Evolutionary conservation across 2,113 vertebrate species (phyloP).

Genomic region (Silurus asotus): DNA sequence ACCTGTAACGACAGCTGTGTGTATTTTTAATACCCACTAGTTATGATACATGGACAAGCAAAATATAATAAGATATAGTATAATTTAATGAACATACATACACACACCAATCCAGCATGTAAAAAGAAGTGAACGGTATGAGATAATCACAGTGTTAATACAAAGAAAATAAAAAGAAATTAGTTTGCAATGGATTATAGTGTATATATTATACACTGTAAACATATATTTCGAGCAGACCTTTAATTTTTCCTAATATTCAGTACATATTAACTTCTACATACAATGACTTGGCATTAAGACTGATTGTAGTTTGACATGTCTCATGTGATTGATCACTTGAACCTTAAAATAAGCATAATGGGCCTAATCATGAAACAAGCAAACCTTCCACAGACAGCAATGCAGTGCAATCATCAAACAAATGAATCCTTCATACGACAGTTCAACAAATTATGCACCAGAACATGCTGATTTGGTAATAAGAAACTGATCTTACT

Average conservation of each 20-base stretch:
- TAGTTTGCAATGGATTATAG: conserved; percentile 64
- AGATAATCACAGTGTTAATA: conserved; percentile 77
- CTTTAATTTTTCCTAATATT: conserved; percentile 38
- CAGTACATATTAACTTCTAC: conserved; percentile 63
- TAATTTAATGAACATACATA: conserved; percentile 74
- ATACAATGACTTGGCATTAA: conserved; percentile 57
- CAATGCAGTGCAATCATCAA: conserved; percentile 41
- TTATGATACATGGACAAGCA: conserved; percentile 1
- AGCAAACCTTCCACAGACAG: conserved; percentile 54
- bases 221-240: conserved; percentile 50
- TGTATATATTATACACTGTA: conserved; percentile 66
- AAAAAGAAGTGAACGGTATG: conserved; percentile 73
- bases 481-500: conserved; percentile 27
- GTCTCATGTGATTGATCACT: conserved; percentile 5
- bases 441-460: conserved; percentile 7
- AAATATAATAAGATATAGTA: conserved; percentile 67
- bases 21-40: neutral
- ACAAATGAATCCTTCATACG: conserved; percentile 33
- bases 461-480: conserved; percentile 35
- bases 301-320: conserved; percentile 22
- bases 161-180: conserved; percentile 74
- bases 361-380: conserved; percentile 41
- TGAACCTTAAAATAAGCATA: conserved; percentile 19
- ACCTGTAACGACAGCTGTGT: neutral
- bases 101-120: conserved; percentile 71